Base-by-base conservation (phyloP, 2,113 vertebrate species). In the Hippocampus mohnikei region DNA sequence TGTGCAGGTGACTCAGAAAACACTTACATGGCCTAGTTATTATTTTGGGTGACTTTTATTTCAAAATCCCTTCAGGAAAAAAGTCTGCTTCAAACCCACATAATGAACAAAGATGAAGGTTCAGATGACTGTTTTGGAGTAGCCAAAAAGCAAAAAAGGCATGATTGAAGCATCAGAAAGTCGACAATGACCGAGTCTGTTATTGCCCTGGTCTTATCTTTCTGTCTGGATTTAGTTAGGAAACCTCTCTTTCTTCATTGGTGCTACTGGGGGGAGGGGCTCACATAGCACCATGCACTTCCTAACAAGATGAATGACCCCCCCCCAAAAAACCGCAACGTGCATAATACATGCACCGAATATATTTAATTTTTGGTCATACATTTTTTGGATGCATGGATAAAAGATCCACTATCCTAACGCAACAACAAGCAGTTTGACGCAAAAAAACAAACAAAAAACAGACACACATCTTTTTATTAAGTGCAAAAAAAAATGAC, bases 1-100 rank as follows among this genome's bases (percentile, higher is more conserved):
- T 99, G 70, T 99, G 97, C 92, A 95, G 97, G 97, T 98, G 82
- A 88, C 89, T 69, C 33, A 20, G 1, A 21, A 37, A 41, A 60
- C 58, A 33, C 58, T 33, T 33, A 2, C 6, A 1, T 29, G 37
- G 8, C 20, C n/a, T 41, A 11, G 1, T 62, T 41, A n/a, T 11
- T 25, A 25, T 44, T 53, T 44, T 21, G 5, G 20, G 52, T 50
- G 20, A 55, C n/a, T 59, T 42, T 48, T 72, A 27, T 21, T 42
- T 21, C 0, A 62, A 53, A 62, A 60, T 60, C 58, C 18, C 8
- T 10, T n/a, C 21, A 40, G 10, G 33, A 40, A 8, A 11, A 20
- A 3, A 27, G 23, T 25, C 25, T 12, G 1, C 12, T 58, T 27
- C 5, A 5, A 60, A 29, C 8, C 13, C 5, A 44, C 3, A 4